A percentile compares a stretch with the other conserved stretches of the same genome.
Evolutionary conservation across 2,888 invertebrate genomes (phyloP).

Genomic region (Athalia cordata): DNA sequence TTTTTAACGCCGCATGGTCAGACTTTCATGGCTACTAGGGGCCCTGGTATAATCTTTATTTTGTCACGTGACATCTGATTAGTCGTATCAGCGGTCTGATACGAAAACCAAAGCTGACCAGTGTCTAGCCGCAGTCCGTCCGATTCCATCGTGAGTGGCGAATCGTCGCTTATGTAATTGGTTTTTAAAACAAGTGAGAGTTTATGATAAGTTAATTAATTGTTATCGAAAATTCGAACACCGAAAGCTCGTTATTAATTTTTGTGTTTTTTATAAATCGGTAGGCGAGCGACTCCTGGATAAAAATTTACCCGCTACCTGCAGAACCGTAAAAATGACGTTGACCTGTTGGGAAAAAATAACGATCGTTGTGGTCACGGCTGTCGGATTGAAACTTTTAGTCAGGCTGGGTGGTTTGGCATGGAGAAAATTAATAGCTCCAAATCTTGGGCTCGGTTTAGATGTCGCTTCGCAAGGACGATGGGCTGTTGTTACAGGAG

Average conservation of each 20-base stretch:
- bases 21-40: too few species aligned
- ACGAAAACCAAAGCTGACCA: not conserved
- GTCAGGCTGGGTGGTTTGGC: conserved; percentile 58
- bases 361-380: conserved; percentile 64
- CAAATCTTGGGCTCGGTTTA: conserved; percentile 65
- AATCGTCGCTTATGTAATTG: not conserved
- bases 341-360: conserved; percentile 69
- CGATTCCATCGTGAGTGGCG: not conserved
- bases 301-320: too few species aligned
- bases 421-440: conserved; percentile 69
- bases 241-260: too few species aligned
- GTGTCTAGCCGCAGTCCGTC: not conserved
- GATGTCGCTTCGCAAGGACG: conserved; percentile 65
- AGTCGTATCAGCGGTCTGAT: not conserved
- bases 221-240: too few species aligned
- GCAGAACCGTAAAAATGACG: conserved; percentile 61
- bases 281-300: too few species aligned
- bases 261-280: too few species aligned
- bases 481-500: conserved; percentile 85
- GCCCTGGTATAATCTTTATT: too few species aligned
- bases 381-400: conserved; percentile 63
- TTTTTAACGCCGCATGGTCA: too few species aligned
- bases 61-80: too few species aligned
- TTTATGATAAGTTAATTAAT: too few species aligned
- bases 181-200: not conserved